Evolutionary conservation across 2,888 invertebrate genomes (phyloP), one percentile per base, ranked within the genome.

Genomic region (Boloria selene): DNA sequence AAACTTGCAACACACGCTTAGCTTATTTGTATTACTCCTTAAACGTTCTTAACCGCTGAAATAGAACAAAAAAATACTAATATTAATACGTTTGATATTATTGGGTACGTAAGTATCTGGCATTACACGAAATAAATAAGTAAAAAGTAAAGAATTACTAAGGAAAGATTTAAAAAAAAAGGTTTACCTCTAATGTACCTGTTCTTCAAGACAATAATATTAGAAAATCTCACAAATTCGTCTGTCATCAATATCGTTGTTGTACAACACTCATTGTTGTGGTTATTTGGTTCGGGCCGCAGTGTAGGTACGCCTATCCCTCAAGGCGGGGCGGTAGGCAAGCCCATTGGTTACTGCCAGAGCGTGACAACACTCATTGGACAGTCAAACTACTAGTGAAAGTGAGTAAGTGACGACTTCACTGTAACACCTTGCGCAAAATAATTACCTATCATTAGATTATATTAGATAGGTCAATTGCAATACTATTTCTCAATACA

Each of bases 331-430:
- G 90, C 88, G 74, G 84, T 81, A 75, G 81, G 75, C 80, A 77
- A 79, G 83, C 84, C 86, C 82, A 90, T 91, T 91, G 90, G 90
- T 85, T 87, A 82, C 86, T 80, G 85, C 68, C 86, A 83, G 84
- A 89, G 80, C 90, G 88, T 90, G 90, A 89, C 91, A 86, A 86
- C 81, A 79, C 81, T 84, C 85, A 92, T 91, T 91, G 91, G 91
- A 88, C 88, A 88, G 84, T 79, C 77, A 82, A 75, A 82, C 82
- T 78, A 82, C 78, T 82, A 86, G 87, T 87, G 89, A 90, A 89
- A 88, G 89, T 90, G 86, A 87, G 88, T 90, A 89, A 88, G 88
- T 90, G 87, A 87, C 84, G 82, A 85, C 83, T 79, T 85, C 80
- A 77, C 80, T 78, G 78, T 74, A 80, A 76, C 86, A 86, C 86